Conservation (phyloP, 2,888 invertebrate species). For the Thereva nobilitata region DNA sequence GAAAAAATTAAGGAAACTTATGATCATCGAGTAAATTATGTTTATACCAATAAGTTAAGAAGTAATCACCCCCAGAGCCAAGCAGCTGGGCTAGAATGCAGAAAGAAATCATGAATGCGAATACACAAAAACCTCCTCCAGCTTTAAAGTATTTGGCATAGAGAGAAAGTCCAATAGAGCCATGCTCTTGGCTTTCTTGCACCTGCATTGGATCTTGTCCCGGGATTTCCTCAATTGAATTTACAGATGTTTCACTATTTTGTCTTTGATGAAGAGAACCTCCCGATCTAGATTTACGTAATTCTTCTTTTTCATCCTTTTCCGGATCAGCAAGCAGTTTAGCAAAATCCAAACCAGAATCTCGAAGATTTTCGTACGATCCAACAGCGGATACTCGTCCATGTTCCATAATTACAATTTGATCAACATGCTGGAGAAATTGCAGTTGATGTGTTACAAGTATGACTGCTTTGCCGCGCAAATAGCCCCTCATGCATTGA, state of each 20-base stretch:
- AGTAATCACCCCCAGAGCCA: slow-evolving; percentile 78
- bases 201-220: slow-evolving; percentile 55
- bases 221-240: slow-evolving; percentile 62
- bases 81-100: slow-evolving; percentile 70
- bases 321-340: slow-evolving; percentile 66
- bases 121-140: slow-evolving; percentile 68
- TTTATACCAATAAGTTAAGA: slow-evolving; percentile 70
- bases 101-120: slow-evolving; percentile 64
- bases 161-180: slow-evolving; percentile 64
- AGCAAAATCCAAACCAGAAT: slow-evolving; percentile 77
- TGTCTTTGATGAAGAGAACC: slow-evolving; percentile 52
- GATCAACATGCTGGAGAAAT: slow-evolving; percentile 71
- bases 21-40: slow-evolving; percentile 43
- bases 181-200: slow-evolving; percentile 66
- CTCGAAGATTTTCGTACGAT: slow-evolving; percentile 72
- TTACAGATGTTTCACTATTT: slow-evolving; percentile 58
- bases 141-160: slow-evolving; percentile 74
- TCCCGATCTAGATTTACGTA: slow-evolving; percentile 48
- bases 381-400: slow-evolving; percentile 62
- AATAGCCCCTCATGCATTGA: slow-evolving; percentile 57
- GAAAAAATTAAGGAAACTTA: slow-evolving; percentile 51
- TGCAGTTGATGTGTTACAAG: slow-evolving; percentile 85
- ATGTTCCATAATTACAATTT: slow-evolving; percentile 57
- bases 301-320: slow-evolving; percentile 51
- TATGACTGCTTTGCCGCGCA: slow-evolving; percentile 72